Conservation (phyloP, 2,113 vertebrate genomes). For the Brachionichthys hirsutus region DNA sequence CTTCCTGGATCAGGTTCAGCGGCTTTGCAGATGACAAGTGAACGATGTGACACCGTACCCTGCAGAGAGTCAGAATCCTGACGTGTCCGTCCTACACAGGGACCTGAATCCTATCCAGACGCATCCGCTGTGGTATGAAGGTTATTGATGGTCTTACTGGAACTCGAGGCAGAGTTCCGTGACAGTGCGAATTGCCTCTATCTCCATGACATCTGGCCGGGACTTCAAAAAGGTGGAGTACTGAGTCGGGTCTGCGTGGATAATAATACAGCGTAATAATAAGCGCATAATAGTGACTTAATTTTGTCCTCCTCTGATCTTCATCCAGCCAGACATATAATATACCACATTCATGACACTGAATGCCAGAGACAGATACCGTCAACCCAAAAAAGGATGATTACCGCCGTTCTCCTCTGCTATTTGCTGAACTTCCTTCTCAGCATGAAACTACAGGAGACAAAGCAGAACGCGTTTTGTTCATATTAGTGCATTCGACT, state of each 20-base stretch:
- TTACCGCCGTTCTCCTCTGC: slow-evolving; percentile 53
- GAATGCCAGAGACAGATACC: neutral
- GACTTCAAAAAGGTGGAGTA: slow-evolving; percentile 81
- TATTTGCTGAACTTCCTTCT: slow-evolving; percentile 66
- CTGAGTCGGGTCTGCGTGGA: slow-evolving; percentile 70
- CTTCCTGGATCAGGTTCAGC: slow-evolving; percentile 75
- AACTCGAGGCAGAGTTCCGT: slow-evolving; percentile 81
- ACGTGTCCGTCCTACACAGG: neutral
- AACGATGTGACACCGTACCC: slow-evolving; percentile 83
- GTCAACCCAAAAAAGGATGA: neutral
- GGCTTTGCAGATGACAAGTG: slow-evolving; percentile 82
- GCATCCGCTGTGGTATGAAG: neutral
- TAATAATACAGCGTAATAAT: too few relatives aligned
- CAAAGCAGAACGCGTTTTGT: too few relatives aligned
- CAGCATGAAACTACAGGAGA: slow-evolving; percentile 79
- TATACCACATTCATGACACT: neutral
- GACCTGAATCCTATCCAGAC: neutral
- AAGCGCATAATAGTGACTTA: too few relatives aligned
- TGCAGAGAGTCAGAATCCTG: slow-evolving; percentile 27
- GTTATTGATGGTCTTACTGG: slow-evolving; percentile 63
- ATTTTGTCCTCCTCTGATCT: too few relatives aligned
- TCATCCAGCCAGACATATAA: too few relatives aligned
- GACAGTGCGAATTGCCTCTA: slow-evolving; percentile 76
- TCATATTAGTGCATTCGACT: neutral
- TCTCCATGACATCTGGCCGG: slow-evolving; percentile 81